phyloP scores from a whole-genome alignment of 2,113 vertebrate genomes.

The Eulemur macaco region DNA sequence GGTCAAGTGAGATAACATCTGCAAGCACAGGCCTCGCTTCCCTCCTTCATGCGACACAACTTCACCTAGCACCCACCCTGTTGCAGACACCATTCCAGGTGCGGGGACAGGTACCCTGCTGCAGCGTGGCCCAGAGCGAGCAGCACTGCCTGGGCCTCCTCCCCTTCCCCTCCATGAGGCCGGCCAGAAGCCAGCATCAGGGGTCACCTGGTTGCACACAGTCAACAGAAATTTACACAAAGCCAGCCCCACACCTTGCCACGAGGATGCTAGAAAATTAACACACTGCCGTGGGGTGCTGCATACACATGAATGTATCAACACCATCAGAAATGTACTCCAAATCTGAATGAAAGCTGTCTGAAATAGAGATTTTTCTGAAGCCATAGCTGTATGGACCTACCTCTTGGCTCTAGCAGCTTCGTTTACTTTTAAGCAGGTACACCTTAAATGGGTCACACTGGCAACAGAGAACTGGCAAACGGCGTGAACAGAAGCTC shows the following conservation, averaged over 20 bases:
- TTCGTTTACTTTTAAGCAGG: neutral
- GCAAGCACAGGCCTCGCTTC: neutral
- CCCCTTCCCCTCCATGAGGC: neutral
- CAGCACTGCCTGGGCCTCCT: neutral
- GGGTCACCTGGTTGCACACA: neutral
- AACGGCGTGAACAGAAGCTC: neutral
- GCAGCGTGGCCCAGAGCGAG: neutral
- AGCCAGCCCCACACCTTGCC: neutral
- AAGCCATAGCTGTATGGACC: rapidly evolving
- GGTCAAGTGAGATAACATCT: neutral
- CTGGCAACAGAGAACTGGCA: neutral
- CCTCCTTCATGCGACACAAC: neutral
- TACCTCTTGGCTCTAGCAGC: neutral
- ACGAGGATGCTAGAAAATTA: neutral
- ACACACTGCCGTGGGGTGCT: neutral
- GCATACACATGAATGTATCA: rapidly evolving
- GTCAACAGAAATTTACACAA: neutral
- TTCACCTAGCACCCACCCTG: neutral
- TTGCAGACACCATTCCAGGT: neutral
- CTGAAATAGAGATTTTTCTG: too few species aligned
- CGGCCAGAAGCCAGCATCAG: neutral
- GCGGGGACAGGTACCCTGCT: too few species aligned
- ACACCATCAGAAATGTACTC: too few species aligned
- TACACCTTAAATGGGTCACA: neutral
- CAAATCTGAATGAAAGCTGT: too few species aligned